Base-by-base conservation (phyloP, 2,888 invertebrate species). In the Tanytarsus gracilentus region DNA sequence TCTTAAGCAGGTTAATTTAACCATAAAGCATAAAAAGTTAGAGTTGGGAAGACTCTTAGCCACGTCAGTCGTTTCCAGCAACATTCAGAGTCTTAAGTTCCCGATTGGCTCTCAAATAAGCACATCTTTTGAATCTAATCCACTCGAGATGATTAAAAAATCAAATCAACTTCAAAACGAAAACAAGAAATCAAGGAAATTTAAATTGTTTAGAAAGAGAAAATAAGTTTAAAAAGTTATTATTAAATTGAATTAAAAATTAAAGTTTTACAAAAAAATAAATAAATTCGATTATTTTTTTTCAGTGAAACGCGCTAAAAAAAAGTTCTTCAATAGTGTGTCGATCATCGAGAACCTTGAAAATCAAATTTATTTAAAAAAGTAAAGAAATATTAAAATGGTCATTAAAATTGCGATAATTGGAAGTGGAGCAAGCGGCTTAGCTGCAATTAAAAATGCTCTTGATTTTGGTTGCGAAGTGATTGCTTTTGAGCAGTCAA, bases 381-480 rank as follows among this genome's bases (percentile, higher is more conserved):
- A n/a, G n/a, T n/a, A n/a, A n/a, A n/a, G n/a, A n/a, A n/a, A n/a
- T n/a, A n/a, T n/a, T 92, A n/a, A n/a, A n/a, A n/a, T n/a, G n/a
- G n/a, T n/a, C n/a, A 36, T 56, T 16, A 40, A 25, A 36, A 6
- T 85, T 5, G 84, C 81, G 44, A 81, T 96, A 39, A 84, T 95
- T 67, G 95, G 95, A 9, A 92, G 90, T 1, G 95, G 95, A 3
- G 88, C 89, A 0, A 89, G 92, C 0, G 95, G 95, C 0, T 78
- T 94, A 33, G 84, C 86, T 67, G 85, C 89, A 1, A 82, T 89
- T 1, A 79, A 84, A 30, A 85, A 88, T 66, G 79, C 81, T 33
- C 70, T 79, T 49, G 75, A 68, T 62, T 67, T 70, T 36, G 75
- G 74, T 49, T 67, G 78, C 48, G 72, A 75, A 1, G 82, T 85